Conservation (phyloP, 2,888 invertebrate species). For the Euspilapteryx auroguttella region DNA sequence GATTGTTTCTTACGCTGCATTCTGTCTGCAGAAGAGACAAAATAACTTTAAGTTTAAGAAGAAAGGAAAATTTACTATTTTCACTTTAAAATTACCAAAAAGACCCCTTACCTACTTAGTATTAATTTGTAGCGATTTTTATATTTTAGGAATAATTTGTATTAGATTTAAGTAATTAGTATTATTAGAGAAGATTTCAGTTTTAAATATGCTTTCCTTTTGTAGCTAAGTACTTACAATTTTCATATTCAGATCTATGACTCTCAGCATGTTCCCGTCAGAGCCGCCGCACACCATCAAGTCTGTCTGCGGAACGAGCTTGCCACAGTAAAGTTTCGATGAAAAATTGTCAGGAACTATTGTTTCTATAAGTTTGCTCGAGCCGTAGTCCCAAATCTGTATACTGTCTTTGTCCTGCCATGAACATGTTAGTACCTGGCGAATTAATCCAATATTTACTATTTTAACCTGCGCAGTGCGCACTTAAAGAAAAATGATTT, state of each 20-base stretch:
- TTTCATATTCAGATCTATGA: slow-evolving; percentile 63
- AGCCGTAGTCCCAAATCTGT: slow-evolving; percentile 68
- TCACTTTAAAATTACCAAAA: neutral
- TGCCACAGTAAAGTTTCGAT: slow-evolving; percentile 65
- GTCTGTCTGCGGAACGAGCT: slow-evolving; percentile 55
- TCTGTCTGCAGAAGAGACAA: slow-evolving; percentile 43
- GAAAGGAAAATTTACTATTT: neutral
- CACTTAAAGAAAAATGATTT: no score
- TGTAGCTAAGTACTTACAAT: no score
- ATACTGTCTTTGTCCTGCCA: slow-evolving; percentile 65
- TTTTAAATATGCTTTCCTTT: no score
- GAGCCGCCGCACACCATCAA: slow-evolving; percentile 65
- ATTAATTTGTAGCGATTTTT: slow-evolving; percentile 3
- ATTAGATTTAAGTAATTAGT: no score
- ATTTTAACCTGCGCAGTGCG: no score
- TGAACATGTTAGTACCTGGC: slow-evolving; percentile 65
- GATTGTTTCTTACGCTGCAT: slow-evolving; percentile 53
- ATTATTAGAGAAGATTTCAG: no score
- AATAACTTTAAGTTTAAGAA: neutral
- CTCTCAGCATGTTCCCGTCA: slow-evolving; percentile 59
- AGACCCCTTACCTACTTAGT: neutral
- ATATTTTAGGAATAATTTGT: no score
- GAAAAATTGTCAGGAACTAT: slow-evolving; percentile 55
- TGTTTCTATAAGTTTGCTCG: slow-evolving; percentile 63
- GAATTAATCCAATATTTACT: slow-evolving; percentile 5